Conservation (phyloP, 64 coral and sea anemone genomes). For the Stylophora pistillata region DNA sequence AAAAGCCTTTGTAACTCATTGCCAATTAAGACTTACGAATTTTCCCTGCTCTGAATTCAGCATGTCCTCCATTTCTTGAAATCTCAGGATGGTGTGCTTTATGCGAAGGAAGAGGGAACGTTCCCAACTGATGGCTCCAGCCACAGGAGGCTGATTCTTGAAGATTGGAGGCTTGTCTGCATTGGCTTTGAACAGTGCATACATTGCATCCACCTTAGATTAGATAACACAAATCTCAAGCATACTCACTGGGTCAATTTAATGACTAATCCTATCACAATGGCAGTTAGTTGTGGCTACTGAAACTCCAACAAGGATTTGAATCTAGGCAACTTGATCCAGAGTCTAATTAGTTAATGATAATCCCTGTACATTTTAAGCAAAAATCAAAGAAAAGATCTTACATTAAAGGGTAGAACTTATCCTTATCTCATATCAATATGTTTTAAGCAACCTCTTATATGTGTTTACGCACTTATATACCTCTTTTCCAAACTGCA, state of each 20-base stretch:
- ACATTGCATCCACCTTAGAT: conserved; percentile 91
- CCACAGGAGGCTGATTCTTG: conserved; percentile 98
- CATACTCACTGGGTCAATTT: background rate
- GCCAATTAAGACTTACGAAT: conserved; percentile 42
- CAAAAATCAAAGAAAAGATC: background rate
- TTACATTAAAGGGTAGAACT: too few relatives aligned
- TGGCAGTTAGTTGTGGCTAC: background rate
- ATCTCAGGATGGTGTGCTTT: conserved; percentile 94
- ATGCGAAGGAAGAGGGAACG: conserved; percentile 94
- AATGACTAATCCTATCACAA: too few relatives aligned
- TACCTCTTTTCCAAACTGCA: conserved; percentile 99
- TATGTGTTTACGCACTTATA: background rate
- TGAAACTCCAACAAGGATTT: background rate
- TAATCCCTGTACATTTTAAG: background rate
- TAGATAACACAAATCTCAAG: background rate
- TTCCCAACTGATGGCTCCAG: conserved; percentile 96
- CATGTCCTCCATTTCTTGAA: conserved; percentile 99
- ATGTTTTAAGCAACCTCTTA: background rate
- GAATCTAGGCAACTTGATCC: too few relatives aligned
- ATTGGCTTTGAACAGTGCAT: conserved; percentile 85
- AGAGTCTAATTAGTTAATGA: too few relatives aligned
- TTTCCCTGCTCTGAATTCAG: conserved; percentile 96
- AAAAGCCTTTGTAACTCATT: background rate
- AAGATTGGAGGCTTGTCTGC: conserved; percentile 79
- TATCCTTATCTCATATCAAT: too few relatives aligned